phyloP scores from a whole-genome alignment of 2,888 invertebrate species.

The Hirudinaria manillensis region DNA sequence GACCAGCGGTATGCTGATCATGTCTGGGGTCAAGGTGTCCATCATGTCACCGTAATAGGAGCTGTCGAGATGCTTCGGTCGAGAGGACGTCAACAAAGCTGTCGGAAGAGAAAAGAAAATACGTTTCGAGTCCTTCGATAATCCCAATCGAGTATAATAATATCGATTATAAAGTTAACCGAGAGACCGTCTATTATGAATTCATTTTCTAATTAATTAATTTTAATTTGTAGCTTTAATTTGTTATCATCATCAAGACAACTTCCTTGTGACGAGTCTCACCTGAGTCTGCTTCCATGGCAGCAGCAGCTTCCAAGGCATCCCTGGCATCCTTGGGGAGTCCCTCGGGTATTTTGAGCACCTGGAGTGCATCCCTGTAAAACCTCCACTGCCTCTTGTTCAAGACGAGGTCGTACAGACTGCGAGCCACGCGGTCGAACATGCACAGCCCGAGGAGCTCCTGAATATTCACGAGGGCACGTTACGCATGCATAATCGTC shows the following conservation, averaged over 20 bases:
- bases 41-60: conserved; percentile 19
- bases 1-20: conserved; percentile 16
- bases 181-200: too few relatives aligned
- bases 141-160: too few relatives aligned
- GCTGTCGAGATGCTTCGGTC: neutral
- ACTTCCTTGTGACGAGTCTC: too few relatives aligned
- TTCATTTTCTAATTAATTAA: too few relatives aligned
- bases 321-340: neutral
- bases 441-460: neutral
- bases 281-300: too few relatives aligned
- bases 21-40: neutral
- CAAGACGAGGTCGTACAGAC: neutral
- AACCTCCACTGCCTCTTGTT: neutral
- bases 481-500: too few relatives aligned
- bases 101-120: neutral
- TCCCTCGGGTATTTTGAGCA: neutral
- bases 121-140: too few relatives aligned
- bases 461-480: neutral
- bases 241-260: too few relatives aligned
- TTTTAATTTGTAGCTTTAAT: too few relatives aligned
- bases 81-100: neutral
- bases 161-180: too few relatives aligned
- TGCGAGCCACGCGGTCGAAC: neutral
- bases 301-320: too few relatives aligned
- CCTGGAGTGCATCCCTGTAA: conserved; percentile 19